Base-by-base conservation (phyloP, 1,140 invertebrate genomes). In the Aphis craccivora region DNA sequence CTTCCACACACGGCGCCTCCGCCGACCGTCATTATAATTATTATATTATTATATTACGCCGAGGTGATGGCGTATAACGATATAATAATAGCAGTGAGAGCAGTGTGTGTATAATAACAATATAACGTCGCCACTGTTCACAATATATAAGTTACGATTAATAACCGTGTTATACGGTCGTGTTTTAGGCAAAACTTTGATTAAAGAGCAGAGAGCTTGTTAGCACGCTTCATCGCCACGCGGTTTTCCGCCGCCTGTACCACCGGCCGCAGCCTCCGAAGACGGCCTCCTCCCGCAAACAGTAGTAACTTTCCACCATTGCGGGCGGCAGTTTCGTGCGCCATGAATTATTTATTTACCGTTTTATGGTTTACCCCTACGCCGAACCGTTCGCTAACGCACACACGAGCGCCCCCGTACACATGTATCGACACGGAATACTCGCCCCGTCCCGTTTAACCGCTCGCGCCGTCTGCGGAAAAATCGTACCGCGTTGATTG, bases 281-380 rank as follows among this genome's bases (percentile, higher is more conserved):
- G 60, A 76, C 60, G 6, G 14, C 60, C 60, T 76, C 60, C 60
- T 20, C 60, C 60, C 67, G 37, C 37, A 40, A 40, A 40, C 37
- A 14, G 18, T n/a, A 60, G 23, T 53, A 43, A 60, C 88, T 90
- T 90, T 90, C 35, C 37, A 90, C 53, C 43, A 30, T 90, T 43
- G 30, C 60, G 18, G 53, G 88, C 37, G 53, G 88, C 88, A 60
- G 88, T 90, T 43, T 90, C 45, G 37, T 35, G 91, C 81, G 76
- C 91, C 45, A 92, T 92, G 91, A 92, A 92, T 92, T 92, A 92
- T 92, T 81, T 92, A 92, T 92, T 84, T 48, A 81, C 60, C 55
- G 90, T 81, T 91, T 91, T 91, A 91, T 91, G 90, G 60, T 91
- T 48, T 67, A 40, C 43, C n/a, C 22, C n/a, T 35, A 84, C 25